Base-by-base conservation (phyloP, 2,797 vertebrate genomes). In the Sebastes umbrosus region DNA sequence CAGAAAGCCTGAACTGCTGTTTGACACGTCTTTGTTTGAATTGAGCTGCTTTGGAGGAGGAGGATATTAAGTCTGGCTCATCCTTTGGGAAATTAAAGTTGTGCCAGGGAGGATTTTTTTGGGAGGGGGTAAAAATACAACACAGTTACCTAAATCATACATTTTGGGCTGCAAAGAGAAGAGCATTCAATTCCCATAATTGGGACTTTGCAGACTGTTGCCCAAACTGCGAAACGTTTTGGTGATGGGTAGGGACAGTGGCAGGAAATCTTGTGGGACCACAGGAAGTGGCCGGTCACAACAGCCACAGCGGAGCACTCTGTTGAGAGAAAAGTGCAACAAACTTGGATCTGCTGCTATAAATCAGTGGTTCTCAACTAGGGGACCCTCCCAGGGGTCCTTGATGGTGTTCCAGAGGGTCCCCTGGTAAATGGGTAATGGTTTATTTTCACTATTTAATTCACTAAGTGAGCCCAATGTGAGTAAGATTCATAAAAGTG, bases 1-100 rank as follows among this genome's bases (percentile, higher is more conserved):
- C 52, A 90, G 67, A 84, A 77, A 72, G 75, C 43, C 75, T 36
- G 25, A 74, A 70, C 74, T 85, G 67, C 57, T 85, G 84, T 90
- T 90, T 90, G 90, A 91, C 86, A 84, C 25, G 13, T 80, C 90
- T 86, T 83, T 90, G 70, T 90, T 87, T 81, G 84, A 87, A 60
- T 11, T 83, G 73, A 83, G 78, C 67, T 55, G 50, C 69, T 84
- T 79, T 60, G 31, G 65, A 78, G 46, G 77, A 82, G 69, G n/a
- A 74, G 29, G 58, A 79, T 69, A 87, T 77, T 74, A 75, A 82
- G 58, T 76, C 73, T 46, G 34, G 36, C 43, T 87, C 79, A 66
- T 85, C 84, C 68, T 87, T 73, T 75, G 65, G 81, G 84, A 88
- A 87, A 87, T 86, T 76, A 76, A 83, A 77, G 46, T 58, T 75